Percentiles rank a stretch among this genome's conserved stretches.
Conservation (phyloP, 1,140 invertebrate species). For the Cyclargus thomasi region DNA sequence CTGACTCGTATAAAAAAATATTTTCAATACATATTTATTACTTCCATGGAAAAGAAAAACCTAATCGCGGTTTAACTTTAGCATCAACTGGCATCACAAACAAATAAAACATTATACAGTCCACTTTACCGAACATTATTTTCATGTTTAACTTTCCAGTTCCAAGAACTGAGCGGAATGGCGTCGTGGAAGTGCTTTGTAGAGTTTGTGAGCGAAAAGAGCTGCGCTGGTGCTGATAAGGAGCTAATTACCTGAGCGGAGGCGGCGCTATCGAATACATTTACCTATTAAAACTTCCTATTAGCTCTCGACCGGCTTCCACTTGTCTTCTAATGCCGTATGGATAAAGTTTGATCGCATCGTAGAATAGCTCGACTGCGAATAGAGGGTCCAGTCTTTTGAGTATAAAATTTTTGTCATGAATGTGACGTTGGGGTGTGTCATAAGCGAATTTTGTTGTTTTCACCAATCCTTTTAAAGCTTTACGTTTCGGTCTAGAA, state of each 20-base stretch:
- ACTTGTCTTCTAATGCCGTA: not conserved
- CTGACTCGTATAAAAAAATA: too few relatives aligned
- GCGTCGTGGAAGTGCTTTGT: slow-evolving; percentile 24
- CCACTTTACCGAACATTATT: not conserved
- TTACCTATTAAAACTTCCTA: slow-evolving; percentile 28
- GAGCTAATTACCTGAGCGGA: slow-evolving; percentile 28
- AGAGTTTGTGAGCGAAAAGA: slow-evolving; percentile 23
- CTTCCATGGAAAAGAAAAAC: too few relatives aligned
- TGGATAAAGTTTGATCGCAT: not conserved
- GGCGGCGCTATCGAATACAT: slow-evolving; percentile 25
- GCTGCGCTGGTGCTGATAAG: slow-evolving; percentile 28
- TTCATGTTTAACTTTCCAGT: slow-evolving; percentile 8
- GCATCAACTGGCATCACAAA: too few relatives aligned
- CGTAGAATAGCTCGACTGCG: too few relatives aligned
- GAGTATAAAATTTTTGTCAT: too few relatives aligned
- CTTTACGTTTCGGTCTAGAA: too few relatives aligned
- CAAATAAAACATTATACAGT: not conserved
- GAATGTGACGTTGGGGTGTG: too few relatives aligned
- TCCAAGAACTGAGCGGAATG: slow-evolving; percentile 19
- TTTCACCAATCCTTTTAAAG: too few relatives aligned
- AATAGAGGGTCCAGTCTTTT: too few relatives aligned
- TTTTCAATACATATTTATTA: too few relatives aligned
- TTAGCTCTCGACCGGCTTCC: slow-evolving; percentile 17
- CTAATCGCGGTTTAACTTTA: too few relatives aligned
- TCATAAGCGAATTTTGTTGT: too few relatives aligned